These are phyloP conservation scores for Ceratothoa steindachneri DNA, from an alignment of 2,888 invertebrate species.

Conservation along the genomic window DNA sequence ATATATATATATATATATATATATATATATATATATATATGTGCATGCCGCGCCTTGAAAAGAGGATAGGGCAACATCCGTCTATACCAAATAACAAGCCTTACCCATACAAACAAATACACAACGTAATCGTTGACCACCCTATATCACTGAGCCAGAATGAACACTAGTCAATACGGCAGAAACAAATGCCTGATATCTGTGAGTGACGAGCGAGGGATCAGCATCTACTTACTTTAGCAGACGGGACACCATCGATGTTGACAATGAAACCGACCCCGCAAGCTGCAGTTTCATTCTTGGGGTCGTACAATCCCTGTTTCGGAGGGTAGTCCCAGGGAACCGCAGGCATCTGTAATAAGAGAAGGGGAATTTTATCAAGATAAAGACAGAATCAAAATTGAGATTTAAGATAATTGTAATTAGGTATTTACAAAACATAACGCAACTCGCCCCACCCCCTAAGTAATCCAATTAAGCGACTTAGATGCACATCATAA, in stretches of 20 bases:
- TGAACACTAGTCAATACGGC: too few relatives aligned
- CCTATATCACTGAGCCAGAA: too few relatives aligned
- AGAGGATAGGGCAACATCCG: background rate
- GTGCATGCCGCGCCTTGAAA: background rate
- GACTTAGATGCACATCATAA: too few relatives aligned
- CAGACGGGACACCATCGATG: constrained; percentile 88
- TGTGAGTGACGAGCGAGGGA: too few relatives aligned
- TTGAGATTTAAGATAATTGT: background rate
- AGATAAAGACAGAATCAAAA: background rate
- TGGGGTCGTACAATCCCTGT: constrained; percentile 94
- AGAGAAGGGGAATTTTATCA: background rate
- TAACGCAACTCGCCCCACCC: too few relatives aligned
- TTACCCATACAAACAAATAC: too few relatives aligned
- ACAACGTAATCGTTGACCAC: too few relatives aligned
- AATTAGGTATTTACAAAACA: too few relatives aligned
- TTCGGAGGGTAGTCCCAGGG: constrained; percentile 61
- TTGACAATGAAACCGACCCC: constrained; percentile 98
- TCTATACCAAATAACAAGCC: too few relatives aligned
- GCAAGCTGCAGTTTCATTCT: constrained; percentile 93
- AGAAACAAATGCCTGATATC: too few relatives aligned
- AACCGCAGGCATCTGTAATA: constrained; percentile 7
- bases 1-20: background rate
- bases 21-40: constrained; percentile 10
- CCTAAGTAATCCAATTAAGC: too few relatives aligned
- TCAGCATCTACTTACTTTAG: constrained; percentile 59